Evolutionary conservation across 2,113 vertebrate genomes (phyloP).

Genomic region (Apteryx owenii): DNA sequence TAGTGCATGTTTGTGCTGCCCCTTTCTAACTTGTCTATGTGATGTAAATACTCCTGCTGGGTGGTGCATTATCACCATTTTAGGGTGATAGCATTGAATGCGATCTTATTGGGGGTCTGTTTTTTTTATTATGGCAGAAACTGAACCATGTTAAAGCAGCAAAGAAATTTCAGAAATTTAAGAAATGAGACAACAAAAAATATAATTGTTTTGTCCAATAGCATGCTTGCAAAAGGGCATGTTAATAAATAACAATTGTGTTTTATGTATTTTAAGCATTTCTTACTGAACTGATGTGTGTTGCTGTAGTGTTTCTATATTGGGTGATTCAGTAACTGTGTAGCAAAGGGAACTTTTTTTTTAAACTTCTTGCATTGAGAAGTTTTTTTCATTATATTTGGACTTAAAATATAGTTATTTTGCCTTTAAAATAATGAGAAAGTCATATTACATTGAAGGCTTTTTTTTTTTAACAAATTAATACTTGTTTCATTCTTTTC

Average conservation of each 20-base stretch:
- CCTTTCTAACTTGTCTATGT: conserved; percentile 82
- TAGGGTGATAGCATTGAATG: conserved; percentile 86
- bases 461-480: background rate
- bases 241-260: background rate
- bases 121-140: conserved; percentile 84
- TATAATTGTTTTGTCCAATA: conserved; percentile 6
- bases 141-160: conserved; percentile 82
- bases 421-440: background rate
- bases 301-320: background rate
- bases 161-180: conserved; percentile 79
- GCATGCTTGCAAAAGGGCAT: background rate
- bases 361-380: background rate
- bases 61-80: conserved; percentile 92
- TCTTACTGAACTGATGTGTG: background rate
- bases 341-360: background rate
- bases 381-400: background rate
- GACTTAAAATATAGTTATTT: background rate
- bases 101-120: conserved; percentile 88
- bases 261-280: background rate
- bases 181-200: conserved; percentile 73
- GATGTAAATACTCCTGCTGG: conserved; percentile 84
- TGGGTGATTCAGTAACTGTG: background rate
- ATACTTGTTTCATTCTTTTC: background rate
- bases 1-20: conserved; percentile 78
- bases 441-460: background rate